Base-by-base conservation (phyloP, 2,888 invertebrate species). In the Caradrina clavipalpis region DNA sequence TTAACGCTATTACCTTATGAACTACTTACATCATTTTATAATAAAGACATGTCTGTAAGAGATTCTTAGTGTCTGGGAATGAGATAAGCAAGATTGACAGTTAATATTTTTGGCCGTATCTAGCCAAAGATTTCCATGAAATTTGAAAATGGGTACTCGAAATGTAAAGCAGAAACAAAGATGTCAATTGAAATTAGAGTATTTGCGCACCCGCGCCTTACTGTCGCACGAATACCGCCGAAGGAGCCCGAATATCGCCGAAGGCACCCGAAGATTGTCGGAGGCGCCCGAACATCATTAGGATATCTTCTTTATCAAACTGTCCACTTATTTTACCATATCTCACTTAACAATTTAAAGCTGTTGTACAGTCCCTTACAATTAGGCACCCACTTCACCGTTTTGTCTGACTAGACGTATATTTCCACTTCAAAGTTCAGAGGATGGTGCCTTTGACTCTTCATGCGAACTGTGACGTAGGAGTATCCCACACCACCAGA, bases 341-440 rank as follows among this genome's bases (percentile, higher is more conserved):
- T 31, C 56, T 58, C 45, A 62, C 31, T 69, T 77, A 58, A 59
- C 6, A 45, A 47, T 77, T 77, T 56, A 65, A 78, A 78, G 58
- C 67, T 78, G 39, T 49, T 66, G 21, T 50, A 51, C 15, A 63
- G 63, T 78, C 35, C 11, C 13, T 63, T 71, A 56, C 31, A 50
- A 17, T 51, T 10, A 59, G 15, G 7, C 2, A 31, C 26, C 39
- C 10, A 59, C 51, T 47, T 13, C 42, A 64, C 35, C 64, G 56
- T 53, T 6, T 42, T 42, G 31, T 70, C 65, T 54, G 55, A 75
- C 78, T 92, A 95, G 57, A 94, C 90, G 76, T 95, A 96, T 62
- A 96, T 93, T 87, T 96, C 96, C 3, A 96, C 90, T 87, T 96
- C 95, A 61, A 94, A 95, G 84, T 96, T 96, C 21, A 96, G 84